These are phyloP conservation scores for Hydraecia micacea DNA, from an alignment of 2,888 invertebrate genomes.

Conservation along the genomic window DNA sequence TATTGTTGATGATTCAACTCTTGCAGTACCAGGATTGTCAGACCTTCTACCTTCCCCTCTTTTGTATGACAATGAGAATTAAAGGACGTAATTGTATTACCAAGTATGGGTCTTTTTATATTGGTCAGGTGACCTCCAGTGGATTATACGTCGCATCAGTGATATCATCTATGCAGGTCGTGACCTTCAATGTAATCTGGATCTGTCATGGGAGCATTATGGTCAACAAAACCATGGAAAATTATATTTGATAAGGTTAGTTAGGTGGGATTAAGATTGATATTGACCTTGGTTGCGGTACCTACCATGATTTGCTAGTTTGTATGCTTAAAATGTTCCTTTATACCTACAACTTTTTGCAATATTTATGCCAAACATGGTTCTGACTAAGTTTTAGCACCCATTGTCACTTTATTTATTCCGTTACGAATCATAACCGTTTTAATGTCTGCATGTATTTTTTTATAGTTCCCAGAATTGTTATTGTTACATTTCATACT, in stretches of 20 bases:
- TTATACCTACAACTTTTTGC: not conserved
- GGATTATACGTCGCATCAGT: slow-evolving; percentile 66
- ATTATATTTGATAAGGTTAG: slow-evolving; percentile 75
- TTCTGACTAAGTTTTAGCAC: slow-evolving; percentile 44
- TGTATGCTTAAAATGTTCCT: slow-evolving; percentile 19
- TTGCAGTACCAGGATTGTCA: slow-evolving; percentile 68
- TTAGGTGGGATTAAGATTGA: slow-evolving; percentile 60
- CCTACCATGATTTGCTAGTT: slow-evolving; percentile 21
- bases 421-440: slow-evolving; percentile 47
- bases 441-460: slow-evolving; percentile 30
- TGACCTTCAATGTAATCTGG: slow-evolving; percentile 82
- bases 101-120: slow-evolving; percentile 62
- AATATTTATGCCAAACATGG: slow-evolving; percentile 20
- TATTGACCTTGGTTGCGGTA: slow-evolving; percentile 47
- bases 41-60: slow-evolving; percentile 69
- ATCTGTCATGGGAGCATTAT: slow-evolving; percentile 74
- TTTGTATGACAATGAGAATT: slow-evolving; percentile 40
- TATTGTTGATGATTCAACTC: slow-evolving; percentile 78
- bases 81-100: slow-evolving; percentile 40
- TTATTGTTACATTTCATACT: slow-evolving; percentile 17
- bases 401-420: slow-evolving; percentile 49
- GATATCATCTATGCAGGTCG: slow-evolving; percentile 82
- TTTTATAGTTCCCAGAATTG: slow-evolving; percentile 46
- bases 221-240: slow-evolving; percentile 65
- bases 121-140: slow-evolving; percentile 74